Percentiles rank a stretch among this genome's conserved stretches.
These are phyloP conservation scores for Lysiphlebus fabarum DNA, from an alignment of 1,140 invertebrate genomes.

Conservation along the genomic window DNA sequence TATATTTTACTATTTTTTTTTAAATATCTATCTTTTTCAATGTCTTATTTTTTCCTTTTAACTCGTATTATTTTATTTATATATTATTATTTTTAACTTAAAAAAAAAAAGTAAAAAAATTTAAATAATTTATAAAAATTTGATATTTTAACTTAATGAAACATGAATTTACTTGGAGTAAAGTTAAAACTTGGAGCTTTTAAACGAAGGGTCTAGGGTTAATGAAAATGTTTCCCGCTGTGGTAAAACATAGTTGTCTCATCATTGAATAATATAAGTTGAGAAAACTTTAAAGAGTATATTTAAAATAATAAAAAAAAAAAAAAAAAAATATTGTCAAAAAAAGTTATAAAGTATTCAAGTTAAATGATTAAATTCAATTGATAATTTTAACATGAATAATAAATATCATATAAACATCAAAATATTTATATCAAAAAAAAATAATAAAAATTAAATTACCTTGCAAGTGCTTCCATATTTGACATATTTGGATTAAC, in stretches of 20 bases:
- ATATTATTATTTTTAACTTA: too few species aligned
- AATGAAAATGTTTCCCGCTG: slow-evolving; percentile 49
- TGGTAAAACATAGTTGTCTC: slow-evolving; percentile 35
- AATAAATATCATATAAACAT: background rate
- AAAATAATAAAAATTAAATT: slow-evolving; percentile 35
- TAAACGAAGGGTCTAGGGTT: slow-evolving; percentile 31
- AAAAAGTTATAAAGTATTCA: too few species aligned
- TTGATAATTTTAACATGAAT: background rate
- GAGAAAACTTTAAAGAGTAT: background rate
- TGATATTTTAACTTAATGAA: background rate
- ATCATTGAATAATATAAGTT: slow-evolving; percentile 25
- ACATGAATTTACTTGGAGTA: background rate
- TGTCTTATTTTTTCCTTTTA: slow-evolving; percentile 15
- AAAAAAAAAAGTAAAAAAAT: too few species aligned
- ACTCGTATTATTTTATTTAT: too few species aligned
- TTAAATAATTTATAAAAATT: background rate
- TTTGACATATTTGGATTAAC: slow-evolving; percentile 70
- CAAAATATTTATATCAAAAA: background rate
- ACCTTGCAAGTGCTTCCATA: slow-evolving; percentile 83
- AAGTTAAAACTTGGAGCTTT: slow-evolving; percentile 9
- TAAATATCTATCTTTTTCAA: background rate
- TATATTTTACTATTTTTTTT: slow-evolving; percentile 6
- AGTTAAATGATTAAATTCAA: too few species aligned
- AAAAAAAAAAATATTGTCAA: background rate
- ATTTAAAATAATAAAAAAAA: slow-evolving; percentile 7